Evolutionary conservation across 2,888 invertebrate genomes (phyloP).

Genomic region (Epinotia demarniana): DNA sequence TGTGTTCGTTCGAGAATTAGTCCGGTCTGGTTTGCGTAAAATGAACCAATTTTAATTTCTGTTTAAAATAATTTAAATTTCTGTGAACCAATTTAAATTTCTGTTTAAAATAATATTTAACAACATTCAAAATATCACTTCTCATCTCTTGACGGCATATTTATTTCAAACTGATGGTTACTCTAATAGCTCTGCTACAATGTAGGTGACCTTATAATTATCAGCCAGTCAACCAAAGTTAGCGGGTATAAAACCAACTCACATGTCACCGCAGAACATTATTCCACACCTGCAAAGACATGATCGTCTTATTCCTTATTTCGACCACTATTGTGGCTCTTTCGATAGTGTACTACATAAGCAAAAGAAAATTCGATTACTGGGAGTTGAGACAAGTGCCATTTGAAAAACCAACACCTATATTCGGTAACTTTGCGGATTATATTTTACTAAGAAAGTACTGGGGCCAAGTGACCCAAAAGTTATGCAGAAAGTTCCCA

Average conservation of each 20-base stretch:
- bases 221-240: not conserved
- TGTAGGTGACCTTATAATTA: not conserved
- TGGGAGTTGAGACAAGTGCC: slow-evolving; percentile 50
- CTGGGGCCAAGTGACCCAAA: slow-evolving; percentile 41
- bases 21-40: no score
- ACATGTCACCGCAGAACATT: not conserved
- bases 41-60: no score
- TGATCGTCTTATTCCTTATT: slow-evolving; percentile 19
- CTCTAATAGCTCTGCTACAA: not conserved
- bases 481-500: slow-evolving; percentile 48
- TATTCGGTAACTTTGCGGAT: slow-evolving; percentile 48
- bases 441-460: slow-evolving; percentile 45
- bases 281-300: not conserved
- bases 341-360: slow-evolving; percentile 31
- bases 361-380: slow-evolving; percentile 45
- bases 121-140: not conserved
- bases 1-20: no score
- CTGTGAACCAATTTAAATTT: no score
- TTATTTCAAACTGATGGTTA: not conserved
- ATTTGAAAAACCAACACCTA: slow-evolving; percentile 45
- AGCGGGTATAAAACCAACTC: not conserved
- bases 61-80: no score
- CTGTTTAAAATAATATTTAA: no score
- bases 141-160: not conserved
- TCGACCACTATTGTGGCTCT: slow-evolving; percentile 8